Evolutionary conservation across 2,113 vertebrate genomes (phyloP).

Genomic region (Esox niger): DNA sequence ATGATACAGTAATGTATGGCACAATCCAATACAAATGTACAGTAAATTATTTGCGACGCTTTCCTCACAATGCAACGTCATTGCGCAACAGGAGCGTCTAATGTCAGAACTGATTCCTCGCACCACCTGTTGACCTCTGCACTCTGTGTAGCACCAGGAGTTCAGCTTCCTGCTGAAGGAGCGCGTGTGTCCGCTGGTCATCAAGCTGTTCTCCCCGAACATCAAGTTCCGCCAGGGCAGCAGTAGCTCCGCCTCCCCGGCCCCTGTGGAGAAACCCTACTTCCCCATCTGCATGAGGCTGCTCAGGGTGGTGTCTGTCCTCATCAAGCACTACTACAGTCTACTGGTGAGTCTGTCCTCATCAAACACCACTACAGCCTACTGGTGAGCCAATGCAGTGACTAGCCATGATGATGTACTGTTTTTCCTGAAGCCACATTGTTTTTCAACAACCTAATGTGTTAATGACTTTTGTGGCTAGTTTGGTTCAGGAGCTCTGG

Average conservation of each 20-base stretch:
- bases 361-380: constrained; percentile 95
- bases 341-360: constrained; percentile 94
- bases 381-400: neutral
- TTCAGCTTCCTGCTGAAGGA: constrained; percentile 99
- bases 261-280: constrained; percentile 95
- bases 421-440: neutral
- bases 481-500: no score
- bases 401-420: no score
- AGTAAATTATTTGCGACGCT: neutral
- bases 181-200: constrained; percentile 95
- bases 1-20: no score
- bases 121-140: constrained; percentile 1
- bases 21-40: no score
- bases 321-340: constrained; percentile 98
- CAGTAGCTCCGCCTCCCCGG: constrained; percentile 83
- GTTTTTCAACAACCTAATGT: neutral
- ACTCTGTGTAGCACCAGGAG: constrained; percentile 84
- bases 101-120: neutral
- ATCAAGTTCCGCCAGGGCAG: constrained; percentile 98
- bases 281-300: constrained; percentile 99
- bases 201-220: constrained; percentile 99
- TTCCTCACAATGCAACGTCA: neutral
- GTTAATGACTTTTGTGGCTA: no score
- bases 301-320: constrained; percentile 93
- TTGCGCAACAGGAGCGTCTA: neutral